Evolutionary conservation across 2,113 vertebrate genomes (phyloP), one percentile per base, ranked within the genome.

Genomic region (Dolichallabes microphthalmus): DNA sequence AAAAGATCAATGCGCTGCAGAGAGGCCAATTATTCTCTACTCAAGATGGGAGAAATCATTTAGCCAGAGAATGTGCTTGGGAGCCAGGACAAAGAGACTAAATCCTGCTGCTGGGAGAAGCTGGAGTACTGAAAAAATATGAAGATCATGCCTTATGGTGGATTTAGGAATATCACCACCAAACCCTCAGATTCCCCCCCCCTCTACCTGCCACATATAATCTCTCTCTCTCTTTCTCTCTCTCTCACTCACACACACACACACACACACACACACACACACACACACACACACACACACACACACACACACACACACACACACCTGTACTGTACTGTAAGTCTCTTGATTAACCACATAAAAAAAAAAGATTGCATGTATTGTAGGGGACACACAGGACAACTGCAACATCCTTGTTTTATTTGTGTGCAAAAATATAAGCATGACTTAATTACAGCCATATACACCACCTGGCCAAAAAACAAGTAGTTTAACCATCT

Each of bases 1-100:
- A 88, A 85, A 77, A 87, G 82, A 86, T 82, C 83, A 87, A 88
- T 80, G 66, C 86, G 73, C 82, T 83, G 74, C 85, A 69, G 53
- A 74, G 3, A 35, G 78, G 87, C 82, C 32, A 85, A 85, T 61
- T 83, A 32, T 80, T 82, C 60, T 19, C 10, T 9, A 68, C 77
- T 85, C 85, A 66, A 45, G 50, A 89, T 25, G 45, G 57, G 52
- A 71, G 77, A 80, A 68, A 82, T 71, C 85, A 53, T 84, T 84
- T 82, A 78, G 71, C 84, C 85, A 82, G 83, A 75, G 80, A 86
- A 86, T 27, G 8, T 7, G 80, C 57, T 61, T 58, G 32, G 50
- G 32, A 74, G 75, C 52, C 57, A 86, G 63, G 85, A 85, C 68
- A 89, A 89, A 82, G 35, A 22, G 17, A 75, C 58, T 3, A 15